Base-by-base conservation (phyloP, 2,113 vertebrate species). In the Bubalus kerabau region DNA sequence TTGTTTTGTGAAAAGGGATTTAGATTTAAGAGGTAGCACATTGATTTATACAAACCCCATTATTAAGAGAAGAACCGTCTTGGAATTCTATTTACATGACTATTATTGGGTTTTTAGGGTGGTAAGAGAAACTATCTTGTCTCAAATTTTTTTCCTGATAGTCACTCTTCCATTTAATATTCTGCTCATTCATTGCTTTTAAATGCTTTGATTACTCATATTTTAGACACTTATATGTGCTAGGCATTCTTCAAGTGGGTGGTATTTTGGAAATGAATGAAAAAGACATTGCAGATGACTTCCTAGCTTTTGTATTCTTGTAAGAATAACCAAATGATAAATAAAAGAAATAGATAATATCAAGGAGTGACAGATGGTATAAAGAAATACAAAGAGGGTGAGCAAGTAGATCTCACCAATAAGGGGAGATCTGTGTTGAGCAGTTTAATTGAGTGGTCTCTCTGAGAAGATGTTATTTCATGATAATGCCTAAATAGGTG, bases 251-350 rank as follows among this genome's bases (percentile, higher is more conserved):
- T 89, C n/a, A 26, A 84, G 12, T 50, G 54, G 24, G 15, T 94
- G n/a, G 16, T 92, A 60, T 82, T 71, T 78, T 32, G 94, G 15
- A 94, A 96, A 90, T 60, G 2, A 78, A 81, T 62, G 2, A 91
- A 13, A 54, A 93, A 93, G 32, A 15, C 4, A 3, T 40, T 50
- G n/a, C 6, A 30, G 12, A n/a, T 50, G 7, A 5, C 5, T 11
- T 50, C 40, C 15, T 64, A 85, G 11, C 62, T 46, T 62, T 52
- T 67, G 52, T 19, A 59, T 32, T 76, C 23, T 19, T 74, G 11
- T 28, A 13, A 87, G n/a, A 94, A 10, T 57, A 52, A 62, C 4
- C 4, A 64, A 78, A 23, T 23, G 59, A 36, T 54, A 48, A 64
- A 28, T 15, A 24, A 43, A 43, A 54, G 11, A 62, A 14, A 8